phyloP scores from a whole-genome alignment of 2,113 vertebrate genomes.

The Cyphomyrus plagiostoma region DNA sequence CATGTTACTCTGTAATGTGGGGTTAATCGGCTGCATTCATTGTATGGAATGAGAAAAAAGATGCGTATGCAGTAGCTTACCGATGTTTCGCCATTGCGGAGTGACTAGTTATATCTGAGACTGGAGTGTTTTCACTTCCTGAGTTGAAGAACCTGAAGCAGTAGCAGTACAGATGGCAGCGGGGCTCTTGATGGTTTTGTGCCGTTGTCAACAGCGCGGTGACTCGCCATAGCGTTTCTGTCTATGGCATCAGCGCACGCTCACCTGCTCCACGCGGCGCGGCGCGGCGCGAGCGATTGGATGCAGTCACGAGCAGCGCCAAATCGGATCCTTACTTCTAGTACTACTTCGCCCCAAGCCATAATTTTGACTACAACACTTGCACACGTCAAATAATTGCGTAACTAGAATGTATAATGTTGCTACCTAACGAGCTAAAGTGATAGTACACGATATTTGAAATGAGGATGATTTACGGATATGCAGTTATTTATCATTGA shows the following conservation, averaged over 20 bases:
- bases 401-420: background rate
- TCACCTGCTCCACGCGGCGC: slow-evolving; percentile 22
- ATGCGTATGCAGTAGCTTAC: slow-evolving; percentile 25
- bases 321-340: slow-evolving; percentile 9
- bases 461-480: background rate
- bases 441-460: background rate
- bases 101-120: slow-evolving; percentile 20
- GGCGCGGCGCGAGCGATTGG: slow-evolving; percentile 14
- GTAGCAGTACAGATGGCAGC: background rate
- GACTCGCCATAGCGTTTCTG: slow-evolving; percentile 12
- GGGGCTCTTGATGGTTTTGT: slow-evolving; percentile 8
- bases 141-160: slow-evolving; percentile 17
- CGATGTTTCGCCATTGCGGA: slow-evolving; percentile 28
- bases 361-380: background rate
- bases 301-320: slow-evolving; percentile 14
- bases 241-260: slow-evolving; percentile 8
- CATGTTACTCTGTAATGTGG: background rate
- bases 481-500: background rate
- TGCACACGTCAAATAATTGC: background rate
- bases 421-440: background rate
- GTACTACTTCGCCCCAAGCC: background rate
- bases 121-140: slow-evolving; percentile 23
- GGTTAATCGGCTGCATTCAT: slow-evolving; percentile 9
- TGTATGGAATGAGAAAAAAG: background rate
- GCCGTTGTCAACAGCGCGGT: slow-evolving; percentile 2